A percentile compares a stretch with the other conserved stretches of the same genome.
phyloP scores from a whole-genome alignment of 2,888 invertebrate species.

The Tetranychus piercei region DNA sequence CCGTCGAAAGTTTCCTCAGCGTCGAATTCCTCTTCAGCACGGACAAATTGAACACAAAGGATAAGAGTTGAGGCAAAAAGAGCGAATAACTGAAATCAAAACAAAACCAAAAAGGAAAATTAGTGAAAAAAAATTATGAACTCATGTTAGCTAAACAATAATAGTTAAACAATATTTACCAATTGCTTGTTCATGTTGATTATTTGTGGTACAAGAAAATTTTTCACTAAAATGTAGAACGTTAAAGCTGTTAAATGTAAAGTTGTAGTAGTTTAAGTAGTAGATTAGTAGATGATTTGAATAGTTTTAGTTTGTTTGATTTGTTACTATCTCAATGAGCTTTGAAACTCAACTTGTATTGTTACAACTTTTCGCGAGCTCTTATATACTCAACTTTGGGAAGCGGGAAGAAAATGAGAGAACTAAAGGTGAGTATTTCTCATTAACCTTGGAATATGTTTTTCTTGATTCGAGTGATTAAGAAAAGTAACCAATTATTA shows the following conservation, averaged over 20 bases:
- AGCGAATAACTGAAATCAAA: neutral
- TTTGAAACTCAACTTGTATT: too few relatives aligned
- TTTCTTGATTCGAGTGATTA: neutral
- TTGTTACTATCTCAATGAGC: too few relatives aligned
- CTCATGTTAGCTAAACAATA: neutral
- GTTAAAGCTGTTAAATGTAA: too few relatives aligned
- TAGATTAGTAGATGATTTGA: too few relatives aligned
- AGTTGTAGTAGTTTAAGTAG: too few relatives aligned
- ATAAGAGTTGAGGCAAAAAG: neutral
- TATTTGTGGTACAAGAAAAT: neutral
- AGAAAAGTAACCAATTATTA: neutral
- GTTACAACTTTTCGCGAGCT: too few relatives aligned
- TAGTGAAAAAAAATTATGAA: neutral
- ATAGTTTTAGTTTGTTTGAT: too few relatives aligned
- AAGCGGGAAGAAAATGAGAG: neutral
- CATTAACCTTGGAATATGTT: neutral
- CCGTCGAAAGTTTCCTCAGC: too few relatives aligned
- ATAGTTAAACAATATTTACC: neutral
- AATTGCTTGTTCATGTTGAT: neutral
- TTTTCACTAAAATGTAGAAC: too few relatives aligned
- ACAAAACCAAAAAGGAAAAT: neutral
- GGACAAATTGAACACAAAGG: neutral
- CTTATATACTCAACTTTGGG: too few relatives aligned
- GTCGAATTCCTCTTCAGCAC: neutral
- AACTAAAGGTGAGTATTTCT: neutral